Percentiles rank a stretch among this genome's conserved stretches.
phyloP scores from a whole-genome alignment of 2,797 vertebrate genomes.

The Balearica regulorum region DNA sequence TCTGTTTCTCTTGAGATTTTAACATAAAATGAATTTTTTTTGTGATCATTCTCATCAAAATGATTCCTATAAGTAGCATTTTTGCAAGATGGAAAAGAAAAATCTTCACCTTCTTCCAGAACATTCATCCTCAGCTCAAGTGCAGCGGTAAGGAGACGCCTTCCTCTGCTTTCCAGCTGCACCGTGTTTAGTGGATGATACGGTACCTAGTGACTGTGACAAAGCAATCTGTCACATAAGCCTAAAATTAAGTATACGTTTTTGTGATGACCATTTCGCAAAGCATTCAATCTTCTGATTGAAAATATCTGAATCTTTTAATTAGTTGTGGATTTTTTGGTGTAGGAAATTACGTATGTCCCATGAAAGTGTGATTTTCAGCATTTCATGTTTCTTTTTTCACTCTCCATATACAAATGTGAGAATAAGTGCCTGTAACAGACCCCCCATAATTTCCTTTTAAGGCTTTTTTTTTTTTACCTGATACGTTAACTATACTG shows the following conservation, averaged over 20 bases:
- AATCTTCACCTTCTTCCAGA: neutral
- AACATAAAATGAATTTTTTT: neutral
- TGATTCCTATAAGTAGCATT: neutral
- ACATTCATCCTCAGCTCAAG: neutral
- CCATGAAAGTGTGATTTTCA: neutral
- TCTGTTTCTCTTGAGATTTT: neutral
- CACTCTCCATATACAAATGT: neutral
- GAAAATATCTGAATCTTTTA: neutral
- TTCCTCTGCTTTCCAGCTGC: neutral
- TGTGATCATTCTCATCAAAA: neutral
- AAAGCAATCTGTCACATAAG: neutral
- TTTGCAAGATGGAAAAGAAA: neutral
- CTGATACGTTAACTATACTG: neutral
- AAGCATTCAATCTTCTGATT: neutral
- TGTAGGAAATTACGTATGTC: neutral
- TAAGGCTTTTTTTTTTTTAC: neutral
- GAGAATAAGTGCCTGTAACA: neutral
- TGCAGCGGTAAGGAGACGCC: neutral
- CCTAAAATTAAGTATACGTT: neutral
- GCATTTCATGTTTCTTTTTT: neutral
- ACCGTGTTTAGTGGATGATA: neutral
- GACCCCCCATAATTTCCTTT: neutral
- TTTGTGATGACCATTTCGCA: neutral
- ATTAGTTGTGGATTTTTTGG: neutral
- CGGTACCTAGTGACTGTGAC: accelerated